Evolutionary conservation across 1,140 invertebrate species (phyloP).

Genomic region (Neuroterus valhalla): DNA sequence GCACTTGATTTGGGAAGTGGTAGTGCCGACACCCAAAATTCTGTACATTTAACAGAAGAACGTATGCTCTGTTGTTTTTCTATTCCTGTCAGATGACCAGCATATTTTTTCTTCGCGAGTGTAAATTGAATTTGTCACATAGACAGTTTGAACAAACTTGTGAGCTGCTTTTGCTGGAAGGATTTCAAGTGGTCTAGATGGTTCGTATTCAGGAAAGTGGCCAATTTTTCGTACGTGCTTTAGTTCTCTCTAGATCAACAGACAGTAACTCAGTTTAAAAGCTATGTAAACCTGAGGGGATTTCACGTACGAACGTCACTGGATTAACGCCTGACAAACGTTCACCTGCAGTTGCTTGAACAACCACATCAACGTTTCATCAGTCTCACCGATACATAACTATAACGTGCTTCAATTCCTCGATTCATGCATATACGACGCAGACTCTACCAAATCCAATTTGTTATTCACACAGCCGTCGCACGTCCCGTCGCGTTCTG

Average conservation of each 20-base stretch:
- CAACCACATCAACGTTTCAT: constrained; percentile 11
- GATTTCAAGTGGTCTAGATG: constrained; percentile 3
- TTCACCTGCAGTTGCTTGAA: background rate
- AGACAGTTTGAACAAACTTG: background rate
- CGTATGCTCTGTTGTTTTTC: too few species aligned
- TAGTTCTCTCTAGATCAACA: constrained; percentile 16
- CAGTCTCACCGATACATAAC: background rate
- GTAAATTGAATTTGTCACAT: constrained; percentile 7
- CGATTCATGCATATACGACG: constrained; percentile 23
- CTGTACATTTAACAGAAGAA: too few species aligned
- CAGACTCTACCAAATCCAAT: constrained; percentile 51
- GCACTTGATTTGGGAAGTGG: too few species aligned
- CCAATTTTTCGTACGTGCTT: constrained; percentile 11
- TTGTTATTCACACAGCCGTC: constrained; percentile 53
- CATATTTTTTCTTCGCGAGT: too few species aligned
- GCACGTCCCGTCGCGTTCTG: constrained; percentile 39
- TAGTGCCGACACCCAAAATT: too few species aligned
- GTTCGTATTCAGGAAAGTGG: constrained; percentile 19
- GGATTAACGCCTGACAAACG: background rate
- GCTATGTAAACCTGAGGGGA: background rate
- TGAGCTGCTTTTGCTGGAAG: constrained; percentile 12
- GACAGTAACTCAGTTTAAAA: constrained; percentile 16
- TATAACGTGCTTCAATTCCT: background rate
- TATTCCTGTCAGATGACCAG: too few species aligned
- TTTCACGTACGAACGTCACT: background rate